Percentiles rank a stretch among this genome's conserved stretches.
Evolutionary conservation across 2,888 invertebrate genomes (phyloP).

Genomic region (Hirtodrosophila confusa): DNA sequence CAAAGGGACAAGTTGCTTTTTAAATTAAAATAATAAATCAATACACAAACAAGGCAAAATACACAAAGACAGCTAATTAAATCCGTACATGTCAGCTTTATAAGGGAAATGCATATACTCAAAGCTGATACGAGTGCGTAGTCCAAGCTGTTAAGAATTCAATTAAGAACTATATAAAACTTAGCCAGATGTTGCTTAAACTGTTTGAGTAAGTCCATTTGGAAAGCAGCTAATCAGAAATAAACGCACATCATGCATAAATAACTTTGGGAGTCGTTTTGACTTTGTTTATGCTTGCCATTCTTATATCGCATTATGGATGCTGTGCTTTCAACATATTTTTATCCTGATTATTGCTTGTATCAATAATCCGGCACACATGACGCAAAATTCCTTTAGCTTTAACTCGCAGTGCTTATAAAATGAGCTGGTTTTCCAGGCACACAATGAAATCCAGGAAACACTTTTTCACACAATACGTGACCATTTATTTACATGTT

Average conservation of each 20-base stretch:
- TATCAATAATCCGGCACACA: slow-evolving; percentile 6
- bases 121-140: too few species aligned
- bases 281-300: neutral
- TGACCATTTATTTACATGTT: slow-evolving; percentile 64
- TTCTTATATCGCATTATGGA: slow-evolving; percentile 25
- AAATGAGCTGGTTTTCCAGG: slow-evolving; percentile 10
- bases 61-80: too few species aligned
- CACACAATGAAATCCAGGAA: slow-evolving; percentile 3
- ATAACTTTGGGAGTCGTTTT: neutral
- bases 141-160: too few species aligned
- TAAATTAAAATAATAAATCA: too few species aligned
- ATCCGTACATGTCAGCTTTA: too few species aligned
- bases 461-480: slow-evolving; percentile 48
- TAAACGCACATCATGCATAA: neutral
- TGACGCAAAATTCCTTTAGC: slow-evolving; percentile 9
- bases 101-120: too few species aligned
- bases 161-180: too few species aligned
- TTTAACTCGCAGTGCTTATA: slow-evolving; percentile 20
- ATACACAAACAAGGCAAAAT: too few species aligned
- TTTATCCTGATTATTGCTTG: slow-evolving; percentile 17
- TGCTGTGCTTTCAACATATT: slow-evolving; percentile 8
- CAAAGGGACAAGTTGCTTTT: neutral
- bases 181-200: slow-evolving; percentile 1
- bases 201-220: slow-evolving; percentile 8
- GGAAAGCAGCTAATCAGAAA: neutral